Base-by-base conservation (phyloP, 2,797 vertebrate genomes). In the Adrianichthys oophorus region DNA sequence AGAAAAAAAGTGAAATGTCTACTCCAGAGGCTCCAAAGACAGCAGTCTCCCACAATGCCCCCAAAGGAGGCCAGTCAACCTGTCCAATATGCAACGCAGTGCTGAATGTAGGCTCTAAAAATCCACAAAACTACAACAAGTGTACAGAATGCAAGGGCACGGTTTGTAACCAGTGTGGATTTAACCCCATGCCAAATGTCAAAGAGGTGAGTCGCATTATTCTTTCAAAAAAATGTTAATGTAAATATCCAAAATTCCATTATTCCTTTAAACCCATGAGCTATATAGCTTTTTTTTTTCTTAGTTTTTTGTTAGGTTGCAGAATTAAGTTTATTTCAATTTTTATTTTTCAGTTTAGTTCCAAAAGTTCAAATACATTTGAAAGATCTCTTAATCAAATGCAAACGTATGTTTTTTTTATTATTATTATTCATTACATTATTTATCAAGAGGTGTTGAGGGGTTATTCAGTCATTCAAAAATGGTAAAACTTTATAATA, bases 81-180 rank as follows among this genome's bases (percentile, higher is more conserved):
- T 99, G 98, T 87, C 95, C 94, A 3, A 89, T 99, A 53, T 99
- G 97, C 85, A 95, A 95, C 82, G 91, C 87, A 57, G 84, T 73
- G 45, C 92, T 99, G 68, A 97, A 95, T 57, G 49, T 90, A 70
- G 92, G 89, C 62, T 93, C 93, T 5, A 88, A 93, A 84, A 93
- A 94, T 61, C 89, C 92, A 48, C 91, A 94, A 8, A 99, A 98
- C 89, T 97, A 93, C 80, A 95, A 85, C 65, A 94, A 87, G 1
- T 99, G 98, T 74, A 98, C 96, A 0, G 93, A 94, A 74, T 99
- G 98, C 92, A 96, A 94, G 89, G 92, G 87, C 15, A 88, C 78
- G 21, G 95, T 98, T 42, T 99, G 97, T 81, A 97, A 95, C 70
- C 94, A 95, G 24, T 99, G 97, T 93, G 98, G 98, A 92, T 99